Percentiles rank a stretch among this genome's conserved stretches.
These are phyloP conservation scores for Petrocephalus schoutedeni DNA, from an alignment of 2,797 vertebrate genomes.

Conservation along the genomic window DNA sequence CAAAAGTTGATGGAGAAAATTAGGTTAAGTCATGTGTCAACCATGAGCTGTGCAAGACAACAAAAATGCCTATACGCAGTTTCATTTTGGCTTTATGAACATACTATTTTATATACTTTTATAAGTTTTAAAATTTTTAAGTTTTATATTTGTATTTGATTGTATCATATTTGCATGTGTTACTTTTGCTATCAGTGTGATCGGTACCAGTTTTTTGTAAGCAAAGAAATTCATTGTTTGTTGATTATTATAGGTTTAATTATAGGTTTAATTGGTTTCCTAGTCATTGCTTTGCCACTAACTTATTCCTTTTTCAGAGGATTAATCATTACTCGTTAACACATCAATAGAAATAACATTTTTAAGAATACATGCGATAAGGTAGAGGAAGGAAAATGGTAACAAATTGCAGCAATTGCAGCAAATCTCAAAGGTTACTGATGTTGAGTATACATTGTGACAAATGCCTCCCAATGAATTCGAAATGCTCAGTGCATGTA, in stretches of 20 bases:
- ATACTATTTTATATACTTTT: background rate
- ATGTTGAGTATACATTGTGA: background rate
- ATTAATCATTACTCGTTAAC: background rate
- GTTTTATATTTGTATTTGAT: background rate
- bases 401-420: background rate
- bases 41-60: background rate
- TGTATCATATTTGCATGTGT: background rate
- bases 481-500: background rate
- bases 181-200: background rate
- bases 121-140: background rate
- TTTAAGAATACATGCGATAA: background rate
- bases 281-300: background rate
- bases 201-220: background rate
- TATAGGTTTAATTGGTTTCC: background rate
- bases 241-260: background rate
- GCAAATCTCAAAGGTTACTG: background rate
- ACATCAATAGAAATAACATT: background rate
- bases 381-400: background rate
- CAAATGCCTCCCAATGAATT: background rate
- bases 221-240: background rate
- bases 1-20: background rate
- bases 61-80: background rate
- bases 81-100: background rate
- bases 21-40: slow-evolving; percentile 1
- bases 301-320: background rate